Evolutionary conservation across 2,797 vertebrate genomes (phyloP), one percentile per base, ranked within the genome.

Genomic region (Petrocephalus sullivani): DNA sequence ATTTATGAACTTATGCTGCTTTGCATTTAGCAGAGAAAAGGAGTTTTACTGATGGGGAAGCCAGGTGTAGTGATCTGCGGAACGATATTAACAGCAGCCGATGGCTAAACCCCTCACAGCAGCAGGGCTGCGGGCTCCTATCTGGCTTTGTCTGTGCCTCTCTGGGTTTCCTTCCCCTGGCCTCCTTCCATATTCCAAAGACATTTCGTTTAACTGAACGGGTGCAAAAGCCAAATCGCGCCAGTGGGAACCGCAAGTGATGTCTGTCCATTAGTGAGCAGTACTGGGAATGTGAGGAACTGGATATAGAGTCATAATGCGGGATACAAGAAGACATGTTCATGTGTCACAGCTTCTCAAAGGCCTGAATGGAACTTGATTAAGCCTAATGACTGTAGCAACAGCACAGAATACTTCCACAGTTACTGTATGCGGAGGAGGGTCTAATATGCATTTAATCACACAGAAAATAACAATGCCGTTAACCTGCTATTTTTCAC

Each of bases 331-430:
- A 46, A 54, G 21, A 85, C 10, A 19, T 1, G 5, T 28, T 71
- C 64, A 9, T 56, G 23, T 19, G 5, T 4, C 21, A n/a, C 37
- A 46, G 16, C 82, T 21, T 16, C 41, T 37, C 2, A 14, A 49
- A 78, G n/a, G 37, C 37, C 16, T 46, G 7, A 49, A 78, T 9
- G 71, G 41, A 78, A 46, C 28, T 28, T 28, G 28, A 28, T 28
- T 28, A 58, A 19, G n/a, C 33, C 46, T 71, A 87, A 85, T 71
- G 37, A 85, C 82, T 10, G 46, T 16, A 49, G 58, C 28, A 75
- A 9, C 54, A 37, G 14, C 21, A 87, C 87, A 89, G 88, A 89
- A 89, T 85, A 87, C 85, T 87, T 87, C 56, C 75, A 19, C 82
- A 75, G 84, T 86, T 88, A 46, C 41, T 46, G 41, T 46, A 88